Base-by-base conservation (phyloP, 2,888 invertebrate genomes). In the Ernsta delagoae region DNA sequence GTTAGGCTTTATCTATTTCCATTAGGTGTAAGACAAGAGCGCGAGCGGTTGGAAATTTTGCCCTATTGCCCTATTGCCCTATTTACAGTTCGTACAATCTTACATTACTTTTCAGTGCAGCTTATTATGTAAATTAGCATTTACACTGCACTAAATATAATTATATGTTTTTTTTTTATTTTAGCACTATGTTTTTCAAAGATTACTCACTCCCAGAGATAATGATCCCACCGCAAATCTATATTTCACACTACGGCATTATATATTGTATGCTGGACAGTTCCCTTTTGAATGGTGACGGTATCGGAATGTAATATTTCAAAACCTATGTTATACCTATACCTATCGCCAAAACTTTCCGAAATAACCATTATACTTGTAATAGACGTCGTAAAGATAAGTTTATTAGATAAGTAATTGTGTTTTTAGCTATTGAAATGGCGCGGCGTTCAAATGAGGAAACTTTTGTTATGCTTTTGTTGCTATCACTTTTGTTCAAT, bases 1-100 rank as follows among this genome's bases (percentile, higher is more conserved):
- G 65, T 63, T 39, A 53, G 9, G 24, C 53, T 77, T 9, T 12
- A 48, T 0, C 1, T 45, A 0, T 0, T n/a, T n/a, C 5, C 5
- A 48, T 0, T n/a, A 1, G 3, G 45, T 0, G 45, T 4, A 11
- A n/a, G 7, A 45, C n/a, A 45, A n/a, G n/a, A 45, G 48, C 12
- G n/a, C 1, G 24, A 24, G 24, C 24, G 24, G 48, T 39, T 39
- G 0, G 39, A 39, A 6, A 0, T 39, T 39, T 39, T 39, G 8
- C n/a, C n/a, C n/a, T 39, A 6, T 8, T 39, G n/a, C n/a, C n/a
- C n/a, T n/a, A n/a, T n/a, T n/a, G n/a, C n/a, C n/a, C n/a, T n/a
- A 39, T 39, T 39, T 39, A 39, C 39, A 6, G 1, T 6, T 39
- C 39, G 1, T 39, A 39, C 39, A 39, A 24, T 24, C 24, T 24